These are phyloP conservation scores for Oryzaephilus surinamensis DNA, from an alignment of 1,140 invertebrate species.

Conservation along the genomic window DNA sequence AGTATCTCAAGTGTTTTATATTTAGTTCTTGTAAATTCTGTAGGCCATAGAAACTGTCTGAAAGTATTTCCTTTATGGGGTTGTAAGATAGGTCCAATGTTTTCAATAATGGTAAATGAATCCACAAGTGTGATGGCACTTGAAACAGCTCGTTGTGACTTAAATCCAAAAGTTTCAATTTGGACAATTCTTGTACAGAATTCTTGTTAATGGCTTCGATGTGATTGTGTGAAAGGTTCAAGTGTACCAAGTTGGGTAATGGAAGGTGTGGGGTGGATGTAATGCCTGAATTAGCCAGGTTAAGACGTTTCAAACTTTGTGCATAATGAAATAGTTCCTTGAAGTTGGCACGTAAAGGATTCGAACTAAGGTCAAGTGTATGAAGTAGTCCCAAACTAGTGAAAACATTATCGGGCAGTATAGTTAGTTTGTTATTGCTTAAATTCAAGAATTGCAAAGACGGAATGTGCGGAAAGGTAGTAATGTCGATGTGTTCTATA, in stretches of 20 bases:
- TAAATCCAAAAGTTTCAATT: constrained; percentile 53
- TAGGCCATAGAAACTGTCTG: constrained; percentile 44
- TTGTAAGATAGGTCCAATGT: constrained; percentile 33
- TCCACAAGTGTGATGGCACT: constrained; percentile 50
- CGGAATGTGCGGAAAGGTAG: constrained; percentile 72
- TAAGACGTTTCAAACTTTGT: constrained; percentile 64
- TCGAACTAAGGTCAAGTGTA: constrained; percentile 68
- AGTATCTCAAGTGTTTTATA: constrained; percentile 44
- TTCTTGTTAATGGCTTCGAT: constrained; percentile 50
- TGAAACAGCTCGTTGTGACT: constrained; percentile 54
- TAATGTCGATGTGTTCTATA: constrained; percentile 78
- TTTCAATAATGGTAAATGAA: constrained; percentile 28
- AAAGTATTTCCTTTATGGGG: constrained; percentile 31
- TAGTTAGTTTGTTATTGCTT: constrained; percentile 68
- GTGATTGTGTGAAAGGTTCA: constrained; percentile 67
- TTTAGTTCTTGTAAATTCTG: constrained; percentile 45
- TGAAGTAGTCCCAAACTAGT: constrained; percentile 66
- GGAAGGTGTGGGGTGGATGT: constrained; percentile 57
- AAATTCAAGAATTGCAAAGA: constrained; percentile 69
- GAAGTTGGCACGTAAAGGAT: constrained; percentile 74
- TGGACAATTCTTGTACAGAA: constrained; percentile 50
- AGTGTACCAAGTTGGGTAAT: constrained; percentile 55
- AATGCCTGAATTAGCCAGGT: constrained; percentile 62
- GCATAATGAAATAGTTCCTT: constrained; percentile 84
- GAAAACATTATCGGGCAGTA: constrained; percentile 82